A percentile compares a stretch with the other conserved stretches of the same genome.
Conservation (phyloP, 2,797 vertebrate species). For the Hemibagrus guttatus region DNA sequence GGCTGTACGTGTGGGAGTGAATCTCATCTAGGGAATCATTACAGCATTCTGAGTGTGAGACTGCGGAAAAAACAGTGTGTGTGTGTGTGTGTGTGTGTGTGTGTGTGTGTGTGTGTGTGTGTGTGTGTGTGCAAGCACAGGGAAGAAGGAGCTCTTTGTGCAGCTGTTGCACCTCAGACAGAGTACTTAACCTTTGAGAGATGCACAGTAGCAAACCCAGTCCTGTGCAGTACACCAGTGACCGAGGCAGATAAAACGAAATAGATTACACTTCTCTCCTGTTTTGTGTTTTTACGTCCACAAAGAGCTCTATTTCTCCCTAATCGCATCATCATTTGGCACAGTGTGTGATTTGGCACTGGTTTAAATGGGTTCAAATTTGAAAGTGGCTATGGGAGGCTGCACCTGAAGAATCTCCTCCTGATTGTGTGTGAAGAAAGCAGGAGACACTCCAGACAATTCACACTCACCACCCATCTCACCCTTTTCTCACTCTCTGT, state of each 20-base stretch:
- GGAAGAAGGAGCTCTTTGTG: slow-evolving; percentile 40
- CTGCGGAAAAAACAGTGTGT: not conserved
- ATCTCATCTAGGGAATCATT: slow-evolving; percentile 24
- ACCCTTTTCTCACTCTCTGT: not conserved
- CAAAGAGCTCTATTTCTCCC: not conserved
- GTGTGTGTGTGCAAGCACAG: slow-evolving; percentile 24
- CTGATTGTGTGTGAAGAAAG: slow-evolving; percentile 11
- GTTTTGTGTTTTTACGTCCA: not conserved
- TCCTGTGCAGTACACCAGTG: slow-evolving; percentile 25
- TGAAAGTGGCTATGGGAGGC: slow-evolving; percentile 20
- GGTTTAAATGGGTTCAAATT: not conserved
- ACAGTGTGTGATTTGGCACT: slow-evolving; percentile 1
- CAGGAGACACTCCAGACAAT: slow-evolving; percentile 31
- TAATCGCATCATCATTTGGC: not conserved
- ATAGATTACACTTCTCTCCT: slow-evolving; percentile 9
- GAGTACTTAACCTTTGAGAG: slow-evolving; percentile 41
- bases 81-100: not conserved
- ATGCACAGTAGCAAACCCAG: slow-evolving; percentile 29
- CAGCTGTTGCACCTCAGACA: slow-evolving; percentile 27
- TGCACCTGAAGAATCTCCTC: not conserved
- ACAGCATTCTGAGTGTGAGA: slow-evolving; percentile 20
- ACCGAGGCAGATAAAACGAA: slow-evolving; percentile 35
- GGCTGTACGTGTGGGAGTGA: slow-evolving; percentile 21
- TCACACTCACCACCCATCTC: slow-evolving; percentile 22
- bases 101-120: not conserved